Evolutionary conservation across 2,888 invertebrate genomes (phyloP).

Genomic region (Mesochorus sp.): DNA sequence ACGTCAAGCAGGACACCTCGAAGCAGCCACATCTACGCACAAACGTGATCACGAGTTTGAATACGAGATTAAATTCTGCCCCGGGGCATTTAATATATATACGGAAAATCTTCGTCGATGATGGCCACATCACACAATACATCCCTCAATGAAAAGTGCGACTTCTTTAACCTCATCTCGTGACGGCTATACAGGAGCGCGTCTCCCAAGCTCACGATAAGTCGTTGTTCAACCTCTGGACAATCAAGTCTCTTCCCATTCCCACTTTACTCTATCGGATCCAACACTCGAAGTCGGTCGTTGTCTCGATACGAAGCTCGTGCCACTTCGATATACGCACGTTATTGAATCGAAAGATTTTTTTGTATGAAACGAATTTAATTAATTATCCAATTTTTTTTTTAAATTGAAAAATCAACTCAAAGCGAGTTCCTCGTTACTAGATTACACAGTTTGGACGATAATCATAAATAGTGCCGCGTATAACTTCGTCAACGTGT

Average conservation of each 20-base stretch:
- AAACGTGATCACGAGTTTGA: background rate
- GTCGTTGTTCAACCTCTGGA: conserved; percentile 38
- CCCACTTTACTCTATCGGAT: background rate
- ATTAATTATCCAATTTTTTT: background rate
- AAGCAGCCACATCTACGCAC: background rate
- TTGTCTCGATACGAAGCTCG: too few relatives aligned
- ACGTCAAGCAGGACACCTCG: conserved; percentile 21
- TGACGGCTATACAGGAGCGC: conserved; percentile 16
- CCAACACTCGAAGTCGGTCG: too few relatives aligned
- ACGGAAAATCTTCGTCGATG: conserved; percentile 32
- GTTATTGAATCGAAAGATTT: too few relatives aligned
- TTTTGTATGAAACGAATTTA: too few relatives aligned
- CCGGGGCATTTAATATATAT: background rate
- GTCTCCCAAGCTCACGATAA: conserved; percentile 20
- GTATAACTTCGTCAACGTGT: conserved; percentile 27
- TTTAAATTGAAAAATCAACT: background rate
- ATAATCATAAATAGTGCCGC: conserved; percentile 19
- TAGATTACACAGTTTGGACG: conserved; percentile 6
- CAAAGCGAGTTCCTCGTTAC: background rate
- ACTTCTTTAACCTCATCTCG: conserved; percentile 36
- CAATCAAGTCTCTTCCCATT: conserved; percentile 24
- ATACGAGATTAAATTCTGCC: conserved; percentile 25
- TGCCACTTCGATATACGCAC: too few relatives aligned
- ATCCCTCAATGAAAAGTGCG: conserved; percentile 46
- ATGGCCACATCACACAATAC: conserved; percentile 13